Evolutionary conservation across 2,113 vertebrate genomes (phyloP), one percentile per base, ranked within the genome.

Genomic region (Embiotoca jacksoni): DNA sequence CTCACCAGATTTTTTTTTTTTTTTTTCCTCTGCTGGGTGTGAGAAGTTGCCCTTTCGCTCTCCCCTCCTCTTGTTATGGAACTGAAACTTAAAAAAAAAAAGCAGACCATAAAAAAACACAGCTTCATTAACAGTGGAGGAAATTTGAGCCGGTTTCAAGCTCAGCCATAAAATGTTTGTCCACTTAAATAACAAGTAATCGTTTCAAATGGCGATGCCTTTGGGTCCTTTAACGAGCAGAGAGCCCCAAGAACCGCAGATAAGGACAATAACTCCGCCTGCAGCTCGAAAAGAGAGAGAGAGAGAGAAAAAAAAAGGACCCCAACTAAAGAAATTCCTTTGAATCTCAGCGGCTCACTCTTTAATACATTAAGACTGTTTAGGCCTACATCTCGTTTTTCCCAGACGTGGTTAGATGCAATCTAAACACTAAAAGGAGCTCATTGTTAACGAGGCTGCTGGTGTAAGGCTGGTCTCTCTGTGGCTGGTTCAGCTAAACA

Each of bases 61-160:
- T 58, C 36, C 52, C 49, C 73, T 76, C 36, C 32, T 74, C 77
- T 82, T 88, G 72, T 85, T 84, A 89, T 86, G 84, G 71, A 90
- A 89, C 86, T 75, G 85, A 86, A 86, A 74, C 56, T 50, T 16
- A 73, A 57, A 75, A 33, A 44, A 70, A 71, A 75, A 63, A 62
- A 74, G 73, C 23, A 3, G 55, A 64, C 70, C 79, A 88, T 90
- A 89, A 92, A 95, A 77, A 84, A 63, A 74, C 63, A 77, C 78
- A 81, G 90, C 81, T 90, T 93, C 91, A 85, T 94, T 93, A 94
- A 84, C 81, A 84, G 80, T 47, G 76, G 31, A 88, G 81, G 88
- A 87, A 92, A 90, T 57, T 60, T 36, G 46, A 89, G 88, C 73
- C 88, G 82, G 83, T 85, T 92, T 89, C 71, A 92, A 91, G 72